Conservation (phyloP, 2,797 vertebrate species). For the Notolepis coatsorum region DNA sequence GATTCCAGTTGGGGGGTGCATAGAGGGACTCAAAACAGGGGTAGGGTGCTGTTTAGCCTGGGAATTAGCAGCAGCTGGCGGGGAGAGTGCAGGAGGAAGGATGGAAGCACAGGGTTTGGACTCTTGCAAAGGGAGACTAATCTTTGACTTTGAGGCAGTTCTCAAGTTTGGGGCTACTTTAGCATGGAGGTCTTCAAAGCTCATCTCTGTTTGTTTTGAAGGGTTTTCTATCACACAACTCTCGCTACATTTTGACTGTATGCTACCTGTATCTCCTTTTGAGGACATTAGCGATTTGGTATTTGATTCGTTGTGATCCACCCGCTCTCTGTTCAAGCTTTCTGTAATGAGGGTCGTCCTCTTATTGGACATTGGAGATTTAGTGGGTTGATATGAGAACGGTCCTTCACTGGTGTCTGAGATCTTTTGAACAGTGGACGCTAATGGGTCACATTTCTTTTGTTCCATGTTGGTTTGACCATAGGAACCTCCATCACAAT, state of each 20-base stretch:
- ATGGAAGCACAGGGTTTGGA: conserved; percentile 65
- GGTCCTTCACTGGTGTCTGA: conserved; percentile 58
- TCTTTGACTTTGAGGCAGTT: conserved; percentile 66
- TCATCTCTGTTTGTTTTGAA: conserved; percentile 31
- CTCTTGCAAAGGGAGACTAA: conserved; percentile 71
- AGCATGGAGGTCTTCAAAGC: conserved; percentile 79
- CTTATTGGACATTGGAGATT: conserved; percentile 47
- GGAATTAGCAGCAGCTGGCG: conserved; percentile 64
- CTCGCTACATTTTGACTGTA: background rate
- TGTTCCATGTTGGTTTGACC: conserved; percentile 44
- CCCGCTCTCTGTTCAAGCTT: conserved; percentile 4
- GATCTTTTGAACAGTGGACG: conserved; percentile 64
- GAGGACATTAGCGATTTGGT: background rate
- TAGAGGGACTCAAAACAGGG: conserved; percentile 68
- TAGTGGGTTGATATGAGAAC: conserved; percentile 59
- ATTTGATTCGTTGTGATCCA: background rate
- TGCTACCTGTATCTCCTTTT: background rate
- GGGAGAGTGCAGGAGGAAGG: conserved; percentile 74
- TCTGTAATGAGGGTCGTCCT: conserved; percentile 16
- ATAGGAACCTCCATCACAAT: conserved; percentile 51
- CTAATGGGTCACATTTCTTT: conserved; percentile 59
- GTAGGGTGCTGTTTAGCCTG: conserved; percentile 45
- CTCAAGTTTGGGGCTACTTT: conserved; percentile 71
- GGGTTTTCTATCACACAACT: conserved; percentile 16
- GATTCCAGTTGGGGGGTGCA: conserved; percentile 67